Evolutionary conservation across 2,113 vertebrate species (phyloP).

Genomic region (Corythornis madagascariensis): DNA sequence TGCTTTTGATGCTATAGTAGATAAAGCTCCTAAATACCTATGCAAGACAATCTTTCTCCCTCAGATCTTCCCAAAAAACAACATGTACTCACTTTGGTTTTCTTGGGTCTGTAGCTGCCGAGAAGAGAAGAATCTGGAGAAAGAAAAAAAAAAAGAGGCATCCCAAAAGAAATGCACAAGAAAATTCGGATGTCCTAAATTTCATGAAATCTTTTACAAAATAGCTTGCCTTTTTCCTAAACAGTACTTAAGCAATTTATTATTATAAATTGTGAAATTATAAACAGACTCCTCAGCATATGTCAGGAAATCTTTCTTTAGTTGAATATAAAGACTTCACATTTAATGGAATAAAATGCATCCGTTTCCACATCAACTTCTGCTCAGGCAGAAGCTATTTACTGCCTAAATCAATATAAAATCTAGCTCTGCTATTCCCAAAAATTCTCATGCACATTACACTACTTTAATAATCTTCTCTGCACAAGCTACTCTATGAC

Average conservation of each 20-base stretch:
- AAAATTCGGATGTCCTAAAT: not conserved
- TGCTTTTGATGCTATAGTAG: not conserved
- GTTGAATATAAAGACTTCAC: not conserved
- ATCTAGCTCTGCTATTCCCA: not conserved
- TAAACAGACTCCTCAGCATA: not conserved
- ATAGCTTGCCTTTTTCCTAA: not conserved
- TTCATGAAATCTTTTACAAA: not conserved
- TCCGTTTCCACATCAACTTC: not conserved
- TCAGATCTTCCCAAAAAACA: not conserved
- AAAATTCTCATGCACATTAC: not conserved
- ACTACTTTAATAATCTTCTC: not conserved
- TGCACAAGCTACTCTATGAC: not conserved
- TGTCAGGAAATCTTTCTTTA: not conserved
- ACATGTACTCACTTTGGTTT: conserved; percentile 75
- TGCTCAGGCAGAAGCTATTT: not conserved
- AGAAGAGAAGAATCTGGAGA: conserved; percentile 81
- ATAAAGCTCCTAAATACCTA: not conserved
- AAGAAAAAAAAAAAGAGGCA: not conserved
- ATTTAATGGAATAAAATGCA: not conserved
- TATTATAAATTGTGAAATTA: not conserved
- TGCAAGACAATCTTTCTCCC: not conserved
- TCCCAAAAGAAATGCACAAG: not conserved
- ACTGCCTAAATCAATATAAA: not conserved
- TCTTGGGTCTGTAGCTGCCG: conserved; percentile 78
- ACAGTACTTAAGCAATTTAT: not conserved